A percentile compares a stretch with the other conserved stretches of the same genome.
Conservation (phyloP, 2,888 invertebrate genomes). For the Acanthosepion pharaonis region DNA sequence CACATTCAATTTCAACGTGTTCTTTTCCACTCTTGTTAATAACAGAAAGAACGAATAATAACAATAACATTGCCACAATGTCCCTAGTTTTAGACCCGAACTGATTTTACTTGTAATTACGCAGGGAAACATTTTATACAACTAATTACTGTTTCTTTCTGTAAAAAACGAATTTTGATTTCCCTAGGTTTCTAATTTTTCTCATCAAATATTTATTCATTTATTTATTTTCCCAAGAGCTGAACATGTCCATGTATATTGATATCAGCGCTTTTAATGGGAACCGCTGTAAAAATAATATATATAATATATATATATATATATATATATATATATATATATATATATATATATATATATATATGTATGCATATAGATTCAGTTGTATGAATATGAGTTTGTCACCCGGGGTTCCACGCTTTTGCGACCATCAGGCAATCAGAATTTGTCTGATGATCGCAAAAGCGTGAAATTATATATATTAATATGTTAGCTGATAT, state of each 20-base stretch:
- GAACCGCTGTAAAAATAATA: not conserved
- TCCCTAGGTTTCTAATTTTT: not conserved
- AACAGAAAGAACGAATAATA: not conserved
- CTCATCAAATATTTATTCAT: not conserved
- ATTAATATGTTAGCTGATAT: too few species aligned
- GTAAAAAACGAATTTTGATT: not conserved
- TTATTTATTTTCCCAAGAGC: not conserved
- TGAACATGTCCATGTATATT: not conserved
- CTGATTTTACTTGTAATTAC: not conserved
- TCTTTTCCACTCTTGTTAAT: not conserved
- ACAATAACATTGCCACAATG: not conserved
- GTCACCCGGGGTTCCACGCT: too few species aligned
- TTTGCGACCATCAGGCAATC: too few species aligned
- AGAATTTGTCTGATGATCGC: not conserved
- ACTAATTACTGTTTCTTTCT: not conserved
- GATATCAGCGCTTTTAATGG: not conserved
- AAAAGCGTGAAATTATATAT: too few species aligned
- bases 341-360: too few species aligned
- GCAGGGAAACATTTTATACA: not conserved
- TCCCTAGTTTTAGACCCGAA: not conserved
- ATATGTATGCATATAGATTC: too few species aligned
- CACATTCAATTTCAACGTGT: not conserved
- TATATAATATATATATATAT: too few species aligned
- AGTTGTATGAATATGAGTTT: too few species aligned
- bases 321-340: too few species aligned